Conservation (phyloP, 2,888 invertebrate genomes). For the Agonum fuliginosum region DNA sequence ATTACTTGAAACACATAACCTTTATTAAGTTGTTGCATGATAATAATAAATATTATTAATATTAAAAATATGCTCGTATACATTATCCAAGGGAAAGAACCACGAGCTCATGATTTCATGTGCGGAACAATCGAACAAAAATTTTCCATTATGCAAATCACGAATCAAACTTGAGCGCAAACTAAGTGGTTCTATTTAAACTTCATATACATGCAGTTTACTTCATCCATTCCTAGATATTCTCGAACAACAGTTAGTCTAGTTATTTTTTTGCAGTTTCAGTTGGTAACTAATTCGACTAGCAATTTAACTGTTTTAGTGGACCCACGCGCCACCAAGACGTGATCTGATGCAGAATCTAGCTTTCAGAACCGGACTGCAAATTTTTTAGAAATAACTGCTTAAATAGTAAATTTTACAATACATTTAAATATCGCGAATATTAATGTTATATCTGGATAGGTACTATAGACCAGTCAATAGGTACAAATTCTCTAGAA, state of each 20-base stretch:
- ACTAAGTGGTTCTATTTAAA: constrained; percentile 52
- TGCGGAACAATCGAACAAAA: constrained; percentile 18
- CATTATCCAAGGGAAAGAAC: no score
- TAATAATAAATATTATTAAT: no score
- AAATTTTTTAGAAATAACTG: not conserved
- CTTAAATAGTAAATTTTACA: no score
- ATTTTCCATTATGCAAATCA: constrained; percentile 46
- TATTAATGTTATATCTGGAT: no score
- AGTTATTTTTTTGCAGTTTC: constrained; percentile 15
- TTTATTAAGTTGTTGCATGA: no score
- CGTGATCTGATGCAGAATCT: not conserved
- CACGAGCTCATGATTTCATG: not conserved
- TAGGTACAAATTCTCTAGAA: no score
- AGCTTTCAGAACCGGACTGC: not conserved
- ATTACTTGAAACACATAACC: no score
- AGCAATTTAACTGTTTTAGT: constrained; percentile 52
- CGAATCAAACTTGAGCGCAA: constrained; percentile 23
- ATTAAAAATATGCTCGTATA: no score
- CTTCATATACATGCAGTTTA: constrained; percentile 44
- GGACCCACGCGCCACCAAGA: constrained; percentile 15
- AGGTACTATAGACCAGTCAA: no score
- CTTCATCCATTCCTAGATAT: constrained; percentile 40
- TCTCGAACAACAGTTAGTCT: constrained; percentile 21
- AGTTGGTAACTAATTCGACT: constrained; percentile 48
- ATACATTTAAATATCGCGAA: no score